Conservation (phyloP, 2,797 vertebrate species). For the Vultur gryphus region DNA sequence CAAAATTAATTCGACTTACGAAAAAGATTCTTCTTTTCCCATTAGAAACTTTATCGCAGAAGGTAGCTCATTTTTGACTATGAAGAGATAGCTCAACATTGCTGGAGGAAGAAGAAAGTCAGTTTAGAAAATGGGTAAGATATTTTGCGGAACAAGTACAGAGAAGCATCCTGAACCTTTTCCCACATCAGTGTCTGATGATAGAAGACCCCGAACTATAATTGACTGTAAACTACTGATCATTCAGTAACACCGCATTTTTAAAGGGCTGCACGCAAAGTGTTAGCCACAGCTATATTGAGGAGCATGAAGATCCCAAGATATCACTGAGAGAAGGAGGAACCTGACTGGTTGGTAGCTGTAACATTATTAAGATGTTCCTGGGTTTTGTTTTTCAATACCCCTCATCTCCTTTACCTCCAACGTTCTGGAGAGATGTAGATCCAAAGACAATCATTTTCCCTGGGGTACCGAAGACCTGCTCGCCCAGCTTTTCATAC, state of each 20-base stretch:
- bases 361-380: not conserved
- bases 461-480: constrained; percentile 77
- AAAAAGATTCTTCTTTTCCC: constrained; percentile 65
- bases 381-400: not conserved
- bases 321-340: not conserved
- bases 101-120: constrained; percentile 65
- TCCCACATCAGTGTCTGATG: not conserved
- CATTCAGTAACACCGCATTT: not conserved
- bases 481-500: constrained; percentile 80
- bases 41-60: constrained; percentile 78
- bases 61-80: constrained; percentile 81
- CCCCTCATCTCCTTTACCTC: constrained; percentile 69
- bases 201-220: not conserved
- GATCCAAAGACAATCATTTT: constrained; percentile 78
- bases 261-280: not conserved
- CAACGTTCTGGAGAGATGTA: constrained; percentile 79
- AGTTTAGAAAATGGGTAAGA: constrained; percentile 44
- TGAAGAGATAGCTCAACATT: constrained; percentile 82
- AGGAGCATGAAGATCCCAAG: not conserved
- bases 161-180: not conserved
- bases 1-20: constrained; percentile 69
- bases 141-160: not conserved
- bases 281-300: not conserved
- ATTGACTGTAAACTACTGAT: not conserved
- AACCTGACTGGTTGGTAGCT: not conserved